Conservation (phyloP, 2,888 invertebrate species). For the Melinaea marsaeus region DNA sequence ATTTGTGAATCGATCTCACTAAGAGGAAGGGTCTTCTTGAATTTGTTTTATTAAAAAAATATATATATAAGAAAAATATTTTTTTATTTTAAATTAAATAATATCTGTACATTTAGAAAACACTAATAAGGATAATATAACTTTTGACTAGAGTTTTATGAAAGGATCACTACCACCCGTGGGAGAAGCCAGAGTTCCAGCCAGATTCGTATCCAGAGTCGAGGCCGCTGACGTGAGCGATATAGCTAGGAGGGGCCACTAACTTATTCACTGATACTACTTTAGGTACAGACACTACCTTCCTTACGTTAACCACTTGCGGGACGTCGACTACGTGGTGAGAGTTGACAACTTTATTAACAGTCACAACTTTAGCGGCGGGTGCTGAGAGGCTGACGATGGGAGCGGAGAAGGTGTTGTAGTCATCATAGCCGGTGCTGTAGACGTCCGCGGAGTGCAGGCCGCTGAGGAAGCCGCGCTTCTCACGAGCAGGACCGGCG, state of each 20-base stretch:
- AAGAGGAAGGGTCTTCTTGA: too few species aligned
- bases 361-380: slow-evolving; percentile 40
- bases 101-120: too few species aligned
- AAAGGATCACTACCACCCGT: slow-evolving; percentile 14
- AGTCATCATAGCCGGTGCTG: neutral
- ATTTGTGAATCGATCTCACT: too few species aligned
- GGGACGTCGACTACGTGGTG: slow-evolving; percentile 44
- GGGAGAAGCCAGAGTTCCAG: slow-evolving; percentile 23
- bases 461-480: slow-evolving; percentile 24
- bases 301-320: slow-evolving; percentile 46
- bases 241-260: slow-evolving; percentile 41
- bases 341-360: slow-evolving; percentile 49
- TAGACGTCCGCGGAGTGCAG: slow-evolving; percentile 11
- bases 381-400: slow-evolving; percentile 32
- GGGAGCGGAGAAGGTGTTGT: slow-evolving; percentile 30
- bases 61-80: too few species aligned
- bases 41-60: too few species aligned
- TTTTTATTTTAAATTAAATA: too few species aligned
- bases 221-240: slow-evolving; percentile 32
- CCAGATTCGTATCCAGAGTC: slow-evolving; percentile 29
- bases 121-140: too few species aligned
- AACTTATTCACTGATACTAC: slow-evolving; percentile 55
- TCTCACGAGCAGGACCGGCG: slow-evolving; percentile 30
- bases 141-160: too few species aligned
- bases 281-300: slow-evolving; percentile 50